Evolutionary conservation across 2,797 vertebrate species (phyloP), one percentile per base, ranked within the genome.

Genomic region (Acanthornis magna): DNA sequence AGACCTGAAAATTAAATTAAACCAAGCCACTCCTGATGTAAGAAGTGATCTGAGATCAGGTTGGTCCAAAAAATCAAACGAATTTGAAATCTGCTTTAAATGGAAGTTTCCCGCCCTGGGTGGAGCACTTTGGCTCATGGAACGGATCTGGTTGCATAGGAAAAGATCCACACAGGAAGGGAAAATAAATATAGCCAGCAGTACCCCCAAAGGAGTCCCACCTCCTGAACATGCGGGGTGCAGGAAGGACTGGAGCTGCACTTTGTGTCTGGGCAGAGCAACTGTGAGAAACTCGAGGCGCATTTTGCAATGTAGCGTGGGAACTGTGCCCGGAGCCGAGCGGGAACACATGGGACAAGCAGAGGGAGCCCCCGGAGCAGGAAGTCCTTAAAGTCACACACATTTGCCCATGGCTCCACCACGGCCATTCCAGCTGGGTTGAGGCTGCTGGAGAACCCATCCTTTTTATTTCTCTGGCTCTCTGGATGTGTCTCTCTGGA

Each of bases 201-300:
- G 51, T 29, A 38, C 16, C 63, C 87, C 53, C 58, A 62, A 0
- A 89, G 66, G 57, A 53, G 73, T 50, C 48, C 85, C 78, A 65
- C 23, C 78, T 81, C 89, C 67, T 50, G 70, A 12, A 2, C 87
- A 50, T 65, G 60, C 66, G 55, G 89, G 79, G 74, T n/a, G 88
- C 76, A 87, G 79, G 68, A 63, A 71, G 76, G 73, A 9, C 71
- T 23, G 60, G 43, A 71, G 89, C 91, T 89, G 48, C 83, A 55
- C 62, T 66, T 47, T 68, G 84, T 26, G 79, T 67, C 68, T 25
- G 50, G 76, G 70, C 91, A 92, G 25, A 67, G 80, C 73, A 7
- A 11, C 88, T 93, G 92, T 89, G 96, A 94, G 94, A 96, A 91
- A 91, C 88, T 76, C 48, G 16, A 86, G 78, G 62, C 29, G 2